phyloP scores from a whole-genome alignment of 64 coral and sea anemone species.

The Platygyra sinensis region DNA sequence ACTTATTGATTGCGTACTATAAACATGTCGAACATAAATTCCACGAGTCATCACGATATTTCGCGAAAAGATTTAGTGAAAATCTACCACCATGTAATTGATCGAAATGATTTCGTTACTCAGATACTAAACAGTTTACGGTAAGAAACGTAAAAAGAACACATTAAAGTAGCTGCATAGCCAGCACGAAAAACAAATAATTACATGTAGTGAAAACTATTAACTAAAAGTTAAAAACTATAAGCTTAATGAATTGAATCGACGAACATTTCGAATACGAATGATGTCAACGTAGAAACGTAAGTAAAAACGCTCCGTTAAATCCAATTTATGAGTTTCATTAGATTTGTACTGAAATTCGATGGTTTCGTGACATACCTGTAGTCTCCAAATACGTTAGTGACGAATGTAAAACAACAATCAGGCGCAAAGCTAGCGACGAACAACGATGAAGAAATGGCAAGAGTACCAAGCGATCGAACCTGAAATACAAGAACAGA shows the following conservation, averaged over 20 bases:
- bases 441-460: slow-evolving; percentile 94
- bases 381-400: slow-evolving; percentile 88
- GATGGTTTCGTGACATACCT: slow-evolving; percentile 45
- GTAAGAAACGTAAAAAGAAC: background rate
- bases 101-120: background rate
- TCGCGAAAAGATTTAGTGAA: background rate
- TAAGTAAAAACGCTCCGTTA: background rate
- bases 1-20: background rate
- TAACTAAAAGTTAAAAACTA: background rate
- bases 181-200: background rate
- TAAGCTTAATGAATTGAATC: background rate
- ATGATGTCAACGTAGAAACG: no score
- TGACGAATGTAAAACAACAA: slow-evolving; percentile 85
- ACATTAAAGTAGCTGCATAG: background rate
- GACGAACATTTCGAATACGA: background rate
- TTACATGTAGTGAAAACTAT: background rate
- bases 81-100: background rate
- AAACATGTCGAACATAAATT: background rate
- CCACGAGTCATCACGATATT: no score
- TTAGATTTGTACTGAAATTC: background rate
- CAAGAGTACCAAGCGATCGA: slow-evolving; percentile 86
- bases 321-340: background rate
- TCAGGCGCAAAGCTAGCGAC: slow-evolving; percentile 77
- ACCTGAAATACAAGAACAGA: slow-evolving; percentile 19
- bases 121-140: background rate